Conservation (phyloP, 2,113 vertebrate species). For the Pleuronectes platessa region DNA sequence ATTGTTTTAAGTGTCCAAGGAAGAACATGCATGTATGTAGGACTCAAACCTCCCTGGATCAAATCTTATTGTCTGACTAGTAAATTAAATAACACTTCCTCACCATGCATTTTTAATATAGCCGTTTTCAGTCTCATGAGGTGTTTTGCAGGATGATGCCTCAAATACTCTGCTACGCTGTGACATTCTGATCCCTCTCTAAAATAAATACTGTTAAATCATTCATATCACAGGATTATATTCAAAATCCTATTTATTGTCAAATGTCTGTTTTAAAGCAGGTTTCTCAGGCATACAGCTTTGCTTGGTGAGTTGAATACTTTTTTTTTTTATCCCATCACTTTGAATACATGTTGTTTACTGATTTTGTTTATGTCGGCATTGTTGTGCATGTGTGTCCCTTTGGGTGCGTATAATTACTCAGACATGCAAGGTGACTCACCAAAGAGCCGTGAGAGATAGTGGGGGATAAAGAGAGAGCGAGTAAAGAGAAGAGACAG, state of each 20-base stretch:
- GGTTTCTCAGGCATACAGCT: neutral
- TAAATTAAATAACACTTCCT: too few relatives aligned
- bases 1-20: neutral
- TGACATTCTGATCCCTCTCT: too few relatives aligned
- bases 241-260: too few relatives aligned
- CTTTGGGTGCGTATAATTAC: slow-evolving; percentile 66
- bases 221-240: too few relatives aligned
- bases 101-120: too few relatives aligned
- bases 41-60: too few relatives aligned
- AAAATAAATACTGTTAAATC: neutral
- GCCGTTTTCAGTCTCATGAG: too few relatives aligned
- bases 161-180: too few relatives aligned
- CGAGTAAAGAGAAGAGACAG: slow-evolving; percentile 33
- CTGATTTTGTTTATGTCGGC: slow-evolving; percentile 41
- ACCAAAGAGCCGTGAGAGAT: slow-evolving; percentile 56
- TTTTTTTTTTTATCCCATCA: neutral
- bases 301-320: neutral
- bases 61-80: too few relatives aligned
- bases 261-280: too few relatives aligned
- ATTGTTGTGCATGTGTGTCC: slow-evolving; percentile 38
- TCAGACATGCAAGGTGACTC: slow-evolving; percentile 72
- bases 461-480: slow-evolving; percentile 19
- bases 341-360: neutral
- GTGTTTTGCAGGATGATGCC: too few relatives aligned
- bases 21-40: too few relatives aligned